Evolutionary conservation across 2,113 vertebrate genomes (phyloP), one percentile per base, ranked within the genome.

Genomic region (Pseudopodoces humilis): DNA sequence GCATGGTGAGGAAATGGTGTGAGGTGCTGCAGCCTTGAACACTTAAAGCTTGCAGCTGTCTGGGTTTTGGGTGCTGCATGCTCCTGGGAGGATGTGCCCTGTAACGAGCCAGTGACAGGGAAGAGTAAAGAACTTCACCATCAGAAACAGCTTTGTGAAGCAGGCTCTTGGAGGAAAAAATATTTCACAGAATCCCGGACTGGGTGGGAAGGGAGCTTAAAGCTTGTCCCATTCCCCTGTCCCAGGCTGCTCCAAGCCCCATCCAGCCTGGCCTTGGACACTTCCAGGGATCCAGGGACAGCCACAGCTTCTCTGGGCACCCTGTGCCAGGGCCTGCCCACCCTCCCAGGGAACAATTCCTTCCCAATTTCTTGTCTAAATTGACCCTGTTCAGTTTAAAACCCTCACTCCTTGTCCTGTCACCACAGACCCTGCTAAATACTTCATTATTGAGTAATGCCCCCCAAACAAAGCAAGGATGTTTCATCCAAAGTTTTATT

Each of bases 171-270:
- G 12, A 68, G 35, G n/a, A 30, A 39, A 47, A 8, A 53, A 6
- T 21, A 15, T 14, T 75, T n/a, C 39, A 2, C 6, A 31, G 62
- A 53, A 21, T 68, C 20, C 17, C 39, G 41, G 14, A 22, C 6
- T 35, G 46, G 7, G 53, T 68, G 16, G 31, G 13, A 39, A 31
- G 9, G 25, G 16, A 25, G 0, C n/a, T 53, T 8, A 60, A n/a
- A 75, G 9, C 7, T 1, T 28, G n/a, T 60, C 39, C 8, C 0
- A 0, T 46, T 0, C 44, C 39, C 31, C 53, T 10, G 0, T 10
- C 62, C 55, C 55, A 75, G 23, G 20, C 0, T 39, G 53, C 28
- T 82, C 60, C 60, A 8, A n/a, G 11, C 23, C 28, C 46, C 0
- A 0, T 30, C 46, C 62, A 62, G 0, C 46, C 53, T 62, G 53